These are phyloP conservation scores for Pinna nobilis DNA, from an alignment of 1,140 invertebrate species.

Conservation along the genomic window DNA sequence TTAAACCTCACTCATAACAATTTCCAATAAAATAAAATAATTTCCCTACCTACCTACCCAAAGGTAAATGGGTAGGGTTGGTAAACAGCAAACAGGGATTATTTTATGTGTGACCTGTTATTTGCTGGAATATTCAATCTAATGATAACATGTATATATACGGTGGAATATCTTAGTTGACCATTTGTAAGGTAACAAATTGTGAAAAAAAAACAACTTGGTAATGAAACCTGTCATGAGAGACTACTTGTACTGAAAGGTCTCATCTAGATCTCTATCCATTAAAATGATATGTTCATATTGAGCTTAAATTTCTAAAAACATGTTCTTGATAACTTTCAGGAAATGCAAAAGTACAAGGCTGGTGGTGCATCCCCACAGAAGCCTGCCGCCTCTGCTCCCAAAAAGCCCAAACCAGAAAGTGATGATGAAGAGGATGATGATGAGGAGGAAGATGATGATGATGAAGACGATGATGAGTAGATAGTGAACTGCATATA, in stretches of 20 bases:
- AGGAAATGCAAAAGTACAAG: conserved; percentile 61
- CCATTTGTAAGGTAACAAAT: no score
- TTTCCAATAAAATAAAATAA: no score
- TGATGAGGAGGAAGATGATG: conserved; percentile 63
- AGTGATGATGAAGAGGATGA: conserved; percentile 67
- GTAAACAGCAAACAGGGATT: no score
- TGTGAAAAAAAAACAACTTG: no score
- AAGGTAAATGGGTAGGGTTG: no score
- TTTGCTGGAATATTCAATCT: no score
- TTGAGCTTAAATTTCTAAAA: neutral
- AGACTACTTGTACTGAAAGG: neutral
- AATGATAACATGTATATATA: no score
- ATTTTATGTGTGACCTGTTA: no score
- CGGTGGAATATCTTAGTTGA: no score
- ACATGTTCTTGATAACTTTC: conserved; percentile 3
- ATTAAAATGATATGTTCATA: neutral
- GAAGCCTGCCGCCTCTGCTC: conserved; percentile 26
- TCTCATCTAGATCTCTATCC: neutral
- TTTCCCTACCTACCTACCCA: no score
- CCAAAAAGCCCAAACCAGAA: conserved; percentile 51
- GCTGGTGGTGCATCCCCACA: conserved; percentile 39
- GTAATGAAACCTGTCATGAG: no score
- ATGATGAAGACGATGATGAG: conserved; percentile 51
- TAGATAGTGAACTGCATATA: neutral
- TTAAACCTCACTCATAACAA: no score